These are phyloP conservation scores for Brotula barbata DNA, from an alignment of 2,797 vertebrate genomes.

Conservation along the genomic window DNA sequence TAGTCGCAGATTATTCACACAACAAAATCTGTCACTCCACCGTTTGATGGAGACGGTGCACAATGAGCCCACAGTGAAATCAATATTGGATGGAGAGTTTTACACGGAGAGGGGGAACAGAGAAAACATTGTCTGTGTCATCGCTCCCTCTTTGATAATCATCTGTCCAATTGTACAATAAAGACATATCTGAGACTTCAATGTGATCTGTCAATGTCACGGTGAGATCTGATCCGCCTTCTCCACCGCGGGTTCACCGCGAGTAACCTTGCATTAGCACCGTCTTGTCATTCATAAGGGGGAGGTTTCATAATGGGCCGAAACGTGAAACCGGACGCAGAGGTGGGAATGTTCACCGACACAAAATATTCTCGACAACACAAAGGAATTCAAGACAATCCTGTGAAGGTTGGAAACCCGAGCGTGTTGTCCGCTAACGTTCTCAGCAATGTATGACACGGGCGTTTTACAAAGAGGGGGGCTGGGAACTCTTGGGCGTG, in stretches of 20 bases:
- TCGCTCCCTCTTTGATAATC: slow-evolving; percentile 65
- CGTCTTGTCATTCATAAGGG: slow-evolving; percentile 62
- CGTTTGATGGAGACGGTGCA: slow-evolving; percentile 29
- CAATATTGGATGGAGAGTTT: slow-evolving; percentile 38
- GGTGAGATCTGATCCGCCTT: slow-evolving; percentile 61
- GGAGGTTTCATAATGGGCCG: slow-evolving; percentile 58
- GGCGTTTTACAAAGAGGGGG: slow-evolving; percentile 26
- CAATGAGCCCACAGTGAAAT: slow-evolving; percentile 50
- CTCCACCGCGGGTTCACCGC: slow-evolving; percentile 45
- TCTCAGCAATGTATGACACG: slow-evolving; percentile 33
- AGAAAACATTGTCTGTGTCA: slow-evolving; percentile 52
- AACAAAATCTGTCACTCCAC: slow-evolving; percentile 19
- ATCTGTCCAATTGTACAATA: slow-evolving; percentile 57
- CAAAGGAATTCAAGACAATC: slow-evolving; percentile 62
- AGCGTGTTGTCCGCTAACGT: slow-evolving; percentile 49
- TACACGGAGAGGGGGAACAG: slow-evolving; percentile 38
- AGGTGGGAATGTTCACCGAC: slow-evolving; percentile 71
- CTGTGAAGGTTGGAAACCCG: slow-evolving; percentile 70
- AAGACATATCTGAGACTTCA: slow-evolving; percentile 56
- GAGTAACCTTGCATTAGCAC: slow-evolving; percentile 55
- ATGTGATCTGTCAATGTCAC: slow-evolving; percentile 53
- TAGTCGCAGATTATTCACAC: slow-evolving; percentile 18
- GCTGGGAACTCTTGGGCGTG: slow-evolving; percentile 6
- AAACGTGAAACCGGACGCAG: slow-evolving; percentile 71
- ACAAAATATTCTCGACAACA: slow-evolving; percentile 60